Evolutionary conservation across 2,113 vertebrate genomes (phyloP).

Genomic region (Pagrus major): DNA sequence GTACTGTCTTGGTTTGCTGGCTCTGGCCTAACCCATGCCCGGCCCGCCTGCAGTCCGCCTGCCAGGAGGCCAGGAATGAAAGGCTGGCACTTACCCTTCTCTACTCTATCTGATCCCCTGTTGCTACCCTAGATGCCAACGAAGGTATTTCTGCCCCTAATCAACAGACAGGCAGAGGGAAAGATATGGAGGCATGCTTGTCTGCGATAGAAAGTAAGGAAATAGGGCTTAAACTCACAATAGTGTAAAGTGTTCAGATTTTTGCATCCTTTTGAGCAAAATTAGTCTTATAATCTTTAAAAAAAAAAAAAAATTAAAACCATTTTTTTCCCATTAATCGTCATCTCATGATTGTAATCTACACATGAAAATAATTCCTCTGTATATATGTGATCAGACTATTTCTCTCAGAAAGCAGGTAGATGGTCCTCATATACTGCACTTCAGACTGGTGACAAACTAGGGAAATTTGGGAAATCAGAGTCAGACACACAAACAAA

Average conservation of each 20-base stretch:
- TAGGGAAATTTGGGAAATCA: background rate
- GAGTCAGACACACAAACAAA: slow-evolving; percentile 14
- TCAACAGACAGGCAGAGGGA: slow-evolving; percentile 34
- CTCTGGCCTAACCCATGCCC: slow-evolving; percentile 32
- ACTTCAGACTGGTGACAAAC: background rate
- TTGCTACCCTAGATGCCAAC: slow-evolving; percentile 66
- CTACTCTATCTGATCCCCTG: slow-evolving; percentile 72
- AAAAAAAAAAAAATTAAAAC: no score
- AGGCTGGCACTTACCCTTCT: slow-evolving; percentile 49
- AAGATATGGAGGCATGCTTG: slow-evolving; percentile 8
- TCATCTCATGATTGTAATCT: background rate
- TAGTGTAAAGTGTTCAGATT: background rate
- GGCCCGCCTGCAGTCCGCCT: slow-evolving; percentile 31
- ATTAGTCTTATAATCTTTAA: background rate
- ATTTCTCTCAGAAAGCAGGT: background rate
- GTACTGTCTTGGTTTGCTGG: slow-evolving; percentile 58
- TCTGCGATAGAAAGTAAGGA: background rate
- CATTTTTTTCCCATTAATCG: background rate
- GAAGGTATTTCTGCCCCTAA: slow-evolving; percentile 67
- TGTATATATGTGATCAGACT: slow-evolving; percentile 3
- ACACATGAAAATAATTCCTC: background rate
- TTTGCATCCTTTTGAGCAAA: background rate
- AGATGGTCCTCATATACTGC: background rate
- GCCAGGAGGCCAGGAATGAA: slow-evolving; percentile 59
- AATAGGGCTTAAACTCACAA: slow-evolving; percentile 9